These are phyloP conservation scores for Fratercula arctica DNA, from an alignment of 2,797 vertebrate species.

Conservation along the genomic window DNA sequence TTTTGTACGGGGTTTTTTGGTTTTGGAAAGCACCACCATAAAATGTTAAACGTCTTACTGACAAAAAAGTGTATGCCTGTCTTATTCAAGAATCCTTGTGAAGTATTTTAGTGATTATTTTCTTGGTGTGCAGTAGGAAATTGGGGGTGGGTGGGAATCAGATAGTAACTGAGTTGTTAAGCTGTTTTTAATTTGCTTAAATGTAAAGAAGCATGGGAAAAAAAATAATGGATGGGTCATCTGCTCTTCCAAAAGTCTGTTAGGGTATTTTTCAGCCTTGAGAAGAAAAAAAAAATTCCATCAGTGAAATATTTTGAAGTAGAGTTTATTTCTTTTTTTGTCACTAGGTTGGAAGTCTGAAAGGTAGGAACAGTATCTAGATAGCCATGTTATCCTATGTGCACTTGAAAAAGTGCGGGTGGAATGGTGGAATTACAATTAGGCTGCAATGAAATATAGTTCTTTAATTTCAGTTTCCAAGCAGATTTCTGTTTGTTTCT, in stretches of 20 bases:
- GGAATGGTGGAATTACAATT: neutral
- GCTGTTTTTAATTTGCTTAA: neutral
- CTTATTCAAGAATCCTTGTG: neutral
- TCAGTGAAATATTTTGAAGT: neutral
- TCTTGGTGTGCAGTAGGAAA: neutral
- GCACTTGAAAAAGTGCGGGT: neutral
- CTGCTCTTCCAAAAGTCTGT: neutral
- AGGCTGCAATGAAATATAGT: neutral
- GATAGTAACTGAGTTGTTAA: neutral
- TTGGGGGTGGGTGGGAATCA: rapidly evolving
- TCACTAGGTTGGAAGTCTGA: neutral
- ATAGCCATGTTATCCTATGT: neutral
- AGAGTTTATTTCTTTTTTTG: neutral
- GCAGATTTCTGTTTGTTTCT: neutral
- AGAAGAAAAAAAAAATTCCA: neutral
- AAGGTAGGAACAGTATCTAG: neutral
- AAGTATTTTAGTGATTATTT: neutral
- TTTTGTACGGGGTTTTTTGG: rapidly evolving
- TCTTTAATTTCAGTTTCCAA: neutral
- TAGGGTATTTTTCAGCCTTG: neutral
- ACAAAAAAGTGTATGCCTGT: neutral
- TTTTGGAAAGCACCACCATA: neutral
- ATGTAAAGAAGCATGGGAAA: neutral
- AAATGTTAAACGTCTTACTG: neutral
- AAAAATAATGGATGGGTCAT: neutral